phyloP scores from a whole-genome alignment of 2,888 invertebrate genomes.

The Alviniconcha strummeri region DNA sequence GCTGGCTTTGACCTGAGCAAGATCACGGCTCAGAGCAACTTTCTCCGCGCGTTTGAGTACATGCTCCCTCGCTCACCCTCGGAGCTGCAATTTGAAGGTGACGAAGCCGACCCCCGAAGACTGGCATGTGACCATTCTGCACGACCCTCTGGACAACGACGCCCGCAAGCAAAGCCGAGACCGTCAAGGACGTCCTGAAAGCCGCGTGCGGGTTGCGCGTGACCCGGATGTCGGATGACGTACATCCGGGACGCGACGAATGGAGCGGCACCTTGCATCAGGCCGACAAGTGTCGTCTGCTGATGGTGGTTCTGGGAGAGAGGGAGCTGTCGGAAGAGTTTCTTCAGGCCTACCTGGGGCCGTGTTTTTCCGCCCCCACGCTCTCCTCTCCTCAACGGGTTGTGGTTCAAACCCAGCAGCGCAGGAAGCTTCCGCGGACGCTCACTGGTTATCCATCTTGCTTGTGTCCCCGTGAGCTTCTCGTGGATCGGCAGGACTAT shows the following conservation, averaged over 20 bases:
- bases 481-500: too few relatives aligned
- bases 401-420: too few relatives aligned
- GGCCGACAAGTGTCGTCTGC: not conserved
- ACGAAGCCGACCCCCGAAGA: not conserved
- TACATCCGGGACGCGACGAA: not conserved
- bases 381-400: too few relatives aligned
- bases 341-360: not conserved
- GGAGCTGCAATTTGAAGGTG: not conserved
- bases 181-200: not conserved
- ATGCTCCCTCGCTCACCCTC: not conserved
- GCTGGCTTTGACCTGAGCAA: not conserved
- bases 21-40: not conserved
- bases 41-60: not conserved
- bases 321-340: not conserved
- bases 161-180: not conserved
- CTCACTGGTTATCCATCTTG: too few relatives aligned
- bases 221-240: not conserved
- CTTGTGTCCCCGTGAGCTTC: too few relatives aligned
- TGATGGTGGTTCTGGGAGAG: slow-evolving; percentile 4
- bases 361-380: not conserved
- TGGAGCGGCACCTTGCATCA: not conserved
- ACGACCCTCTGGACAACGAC: not conserved
- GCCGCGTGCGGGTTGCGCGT: not conserved
- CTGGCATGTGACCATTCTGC: slow-evolving; percentile 1
- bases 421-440: too few relatives aligned